Conservation (phyloP, 2,113 vertebrate species). For the Anarrhichthys ocellatus region DNA sequence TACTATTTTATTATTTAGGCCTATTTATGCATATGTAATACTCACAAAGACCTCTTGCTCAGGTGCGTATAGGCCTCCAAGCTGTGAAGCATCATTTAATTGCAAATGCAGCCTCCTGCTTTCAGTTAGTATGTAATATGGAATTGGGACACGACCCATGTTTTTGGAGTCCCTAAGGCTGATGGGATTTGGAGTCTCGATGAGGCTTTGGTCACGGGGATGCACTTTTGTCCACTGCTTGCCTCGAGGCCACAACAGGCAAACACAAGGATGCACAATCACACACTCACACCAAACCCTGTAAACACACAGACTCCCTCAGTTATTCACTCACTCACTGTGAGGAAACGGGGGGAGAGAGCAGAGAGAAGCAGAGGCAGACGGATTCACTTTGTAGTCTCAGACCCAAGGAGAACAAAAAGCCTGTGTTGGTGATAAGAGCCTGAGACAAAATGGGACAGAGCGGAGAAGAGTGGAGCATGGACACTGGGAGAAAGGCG, state of each 20-base stretch:
- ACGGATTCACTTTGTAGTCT: conserved; percentile 70
- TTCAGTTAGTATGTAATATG: not conserved
- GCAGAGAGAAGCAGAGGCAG: conserved; percentile 48
- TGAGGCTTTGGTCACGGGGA: conserved; percentile 16
- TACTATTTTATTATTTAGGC: not conserved
- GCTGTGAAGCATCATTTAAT: not conserved
- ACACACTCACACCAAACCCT: conserved; percentile 13
- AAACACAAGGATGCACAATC: not conserved
- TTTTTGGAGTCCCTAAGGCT: conserved; percentile 24
- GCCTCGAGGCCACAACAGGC: conserved; percentile 1
- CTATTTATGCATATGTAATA: not conserved
- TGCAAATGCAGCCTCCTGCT: not conserved
- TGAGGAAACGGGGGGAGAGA: conserved; percentile 41
- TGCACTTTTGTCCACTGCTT: conserved; percentile 8
- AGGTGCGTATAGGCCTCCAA: not conserved
- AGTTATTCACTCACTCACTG: conserved; percentile 42
- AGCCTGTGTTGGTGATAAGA: conserved; percentile 62
- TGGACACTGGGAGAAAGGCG: conserved; percentile 54
- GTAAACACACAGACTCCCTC: conserved; percentile 22
- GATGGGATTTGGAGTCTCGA: conserved; percentile 51
- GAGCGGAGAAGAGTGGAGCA: conserved; percentile 63
- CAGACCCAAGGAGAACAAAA: conserved; percentile 65
- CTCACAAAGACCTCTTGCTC: not conserved
- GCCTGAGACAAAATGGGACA: conserved; percentile 69
- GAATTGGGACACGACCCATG: conserved; percentile 10